These are phyloP conservation scores for Sinohyriopsis cumingii DNA, from an alignment of 2,888 invertebrate genomes.

Conservation along the genomic window DNA sequence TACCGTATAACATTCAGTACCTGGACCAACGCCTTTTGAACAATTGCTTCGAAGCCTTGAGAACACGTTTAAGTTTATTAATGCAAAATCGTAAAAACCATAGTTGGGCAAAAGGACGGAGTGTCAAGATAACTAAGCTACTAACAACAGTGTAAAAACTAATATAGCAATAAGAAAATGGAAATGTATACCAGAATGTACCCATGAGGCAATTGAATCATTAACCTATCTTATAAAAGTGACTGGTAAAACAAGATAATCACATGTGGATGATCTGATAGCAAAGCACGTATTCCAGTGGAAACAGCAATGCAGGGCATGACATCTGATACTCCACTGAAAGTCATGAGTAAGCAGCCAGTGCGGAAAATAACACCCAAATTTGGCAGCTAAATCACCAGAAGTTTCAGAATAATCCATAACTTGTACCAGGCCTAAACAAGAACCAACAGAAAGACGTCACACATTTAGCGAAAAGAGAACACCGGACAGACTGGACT, in stretches of 20 bases:
- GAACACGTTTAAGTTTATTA: slow-evolving; percentile 13
- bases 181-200: slow-evolving; percentile 8
- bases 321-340: too few relatives aligned
- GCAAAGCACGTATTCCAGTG: too few relatives aligned
- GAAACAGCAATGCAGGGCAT: too few relatives aligned
- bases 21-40: slow-evolving; percentile 13
- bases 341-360: too few relatives aligned
- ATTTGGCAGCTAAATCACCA: too few relatives aligned
- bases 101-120: slow-evolving; percentile 8
- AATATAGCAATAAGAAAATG: not conserved
- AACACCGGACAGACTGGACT: too few relatives aligned
- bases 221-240: slow-evolving; percentile 7
- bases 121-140: slow-evolving; percentile 1
- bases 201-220: slow-evolving; percentile 5
- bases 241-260: not conserved
- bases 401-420: too few relatives aligned
- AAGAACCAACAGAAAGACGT: too few relatives aligned
- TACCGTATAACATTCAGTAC: slow-evolving; percentile 20
- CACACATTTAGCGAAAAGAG: too few relatives aligned
- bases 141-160: slow-evolving; percentile 4
- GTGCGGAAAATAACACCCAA: too few relatives aligned
- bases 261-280: too few relatives aligned
- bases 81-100: not conserved
- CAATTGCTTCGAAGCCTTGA: slow-evolving; percentile 16
- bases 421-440: too few relatives aligned